Evolutionary conservation across 2,113 vertebrate species (phyloP), one percentile per base, ranked within the genome.

Genomic region (Scolopax mira): DNA sequence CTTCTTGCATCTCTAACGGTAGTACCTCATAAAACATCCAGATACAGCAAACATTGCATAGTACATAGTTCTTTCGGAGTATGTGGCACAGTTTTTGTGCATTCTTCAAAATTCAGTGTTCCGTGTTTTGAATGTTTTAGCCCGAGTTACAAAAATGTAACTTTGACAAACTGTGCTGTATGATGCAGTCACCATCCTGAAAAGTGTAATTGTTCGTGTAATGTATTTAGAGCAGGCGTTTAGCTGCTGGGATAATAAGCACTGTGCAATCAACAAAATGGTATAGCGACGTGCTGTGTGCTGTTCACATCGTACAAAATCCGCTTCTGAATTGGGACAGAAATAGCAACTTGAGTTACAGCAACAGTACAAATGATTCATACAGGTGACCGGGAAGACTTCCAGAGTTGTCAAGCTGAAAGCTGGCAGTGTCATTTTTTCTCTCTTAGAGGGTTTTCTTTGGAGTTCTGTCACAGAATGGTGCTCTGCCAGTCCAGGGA

Each of bases 191-290:
- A 48, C 64, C 85, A 13, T 77, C 69, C 12, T n/a, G 83, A 28
- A 21, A 58, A 93, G 61, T 87, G 65, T 75, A 79, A 90, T 79
- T 94, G 88, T 85, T 93, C 73, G 1, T 72, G 65, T 69, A 79
- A 90, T 61, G 48, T 55, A 70, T 74, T 92, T 95, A 24, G 8
- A 94, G 65, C 77, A 72, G 74, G 83, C 92, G 27, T 91, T 96
- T 84, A 81, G 80, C 90, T 87, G 92, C 95, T 95, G 94, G 79
- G 96, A 75, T 96, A 94, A 97, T 96, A 60, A 96, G 92, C 93
- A 85, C 73, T 65, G 92, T 96, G 60, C 96, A 62, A 11, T 75
- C 88, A 83, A 7, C 60, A 69, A 13, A 73, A 58, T 49, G 69
- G 73, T 87, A 48, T 52, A 87, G 93, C 77, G 6, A 57, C 3